phyloP scores from a whole-genome alignment of 2,797 vertebrate genomes.

The Botia kubotai region DNA sequence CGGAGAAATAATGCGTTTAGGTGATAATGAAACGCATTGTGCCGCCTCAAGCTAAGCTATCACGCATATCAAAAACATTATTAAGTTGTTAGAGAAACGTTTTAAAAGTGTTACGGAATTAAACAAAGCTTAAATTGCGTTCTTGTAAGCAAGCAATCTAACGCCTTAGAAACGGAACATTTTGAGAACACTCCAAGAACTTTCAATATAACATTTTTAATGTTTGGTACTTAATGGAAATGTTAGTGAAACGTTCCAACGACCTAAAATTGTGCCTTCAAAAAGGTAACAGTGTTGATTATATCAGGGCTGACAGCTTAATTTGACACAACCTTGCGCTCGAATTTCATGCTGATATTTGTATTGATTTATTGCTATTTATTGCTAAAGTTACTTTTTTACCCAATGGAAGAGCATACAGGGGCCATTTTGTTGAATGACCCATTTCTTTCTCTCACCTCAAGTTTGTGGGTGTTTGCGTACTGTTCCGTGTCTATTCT shows the following conservation, averaged over 20 bases:
- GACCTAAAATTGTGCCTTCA: not conserved
- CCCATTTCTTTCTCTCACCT: constrained; percentile 53
- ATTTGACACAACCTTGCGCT: not conserved
- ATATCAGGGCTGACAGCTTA: not conserved
- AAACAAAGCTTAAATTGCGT: no score
- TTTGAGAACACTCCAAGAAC: no score
- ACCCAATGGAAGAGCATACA: not conserved
- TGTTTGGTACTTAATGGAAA: no score
- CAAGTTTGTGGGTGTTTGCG: constrained; percentile 30
- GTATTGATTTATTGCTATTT: no score
- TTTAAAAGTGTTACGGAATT: no score
- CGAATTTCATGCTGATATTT: not conserved
- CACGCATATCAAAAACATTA: no score
- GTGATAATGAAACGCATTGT: not conserved
- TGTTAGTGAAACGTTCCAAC: no score
- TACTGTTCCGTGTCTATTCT: constrained; percentile 43
- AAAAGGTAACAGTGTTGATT: not conserved
- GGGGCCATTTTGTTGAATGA: not conserved
- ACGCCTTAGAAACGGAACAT: no score
- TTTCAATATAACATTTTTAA: no score
- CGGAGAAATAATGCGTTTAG: not conserved
- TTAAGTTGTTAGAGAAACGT: no score
- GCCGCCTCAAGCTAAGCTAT: not conserved
- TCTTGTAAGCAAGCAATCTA: no score
- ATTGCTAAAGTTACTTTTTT: not conserved